Base-by-base conservation (phyloP, 2,888 invertebrate genomes). In the Gymnocheta viridis region DNA sequence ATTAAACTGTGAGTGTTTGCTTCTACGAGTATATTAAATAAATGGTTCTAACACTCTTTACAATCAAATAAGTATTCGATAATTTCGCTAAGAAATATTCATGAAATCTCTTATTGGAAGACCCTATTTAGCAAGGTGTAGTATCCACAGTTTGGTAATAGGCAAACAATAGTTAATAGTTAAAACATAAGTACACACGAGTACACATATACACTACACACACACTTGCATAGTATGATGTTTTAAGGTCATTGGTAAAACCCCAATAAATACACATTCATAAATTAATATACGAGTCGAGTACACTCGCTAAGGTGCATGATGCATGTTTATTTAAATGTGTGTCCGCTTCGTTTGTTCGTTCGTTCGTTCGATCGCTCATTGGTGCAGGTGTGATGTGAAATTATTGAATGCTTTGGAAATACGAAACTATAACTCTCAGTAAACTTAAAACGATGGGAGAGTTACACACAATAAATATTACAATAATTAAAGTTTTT, bases 161-260 rank as follows among this genome's bases (percentile, higher is more conserved):
- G 54, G n/a, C 54, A 54, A 54, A 7, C n/a, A 24, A 19, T 4
- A 22, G 24, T 19, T 19, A 49, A 10, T 38, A 10, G 22, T n/a
- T 74, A 10, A 47, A 60, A 35, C 9, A 9, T 29, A 56, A 58
- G 35, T 54, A 12, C 38, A 14, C 2, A 35, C 35, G n/a, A n/a
- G n/a, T n/a, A n/a, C n/a, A n/a, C n/a, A n/a, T n/a, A n/a, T n/a
- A 35, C 35, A 35, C 7, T n/a, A 35, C 35, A 10, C 4, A 38
- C 38, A 38, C 10, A 38, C 38, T 12, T 38, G 14, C 38, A 12
- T 38, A 47, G 6, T 9, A 17, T 49, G 62, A 47, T 70, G 78
- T 29, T 62, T 81, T 62, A 76, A 82, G 81, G 81, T 82, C 81
- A 74, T 82, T 82, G 81, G 62, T 44, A 47, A 64, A 66, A 35